These are phyloP conservation scores for Brachionus rotundiformis DNA, from an alignment of 1,140 invertebrate genomes.

Conservation along the genomic window DNA sequence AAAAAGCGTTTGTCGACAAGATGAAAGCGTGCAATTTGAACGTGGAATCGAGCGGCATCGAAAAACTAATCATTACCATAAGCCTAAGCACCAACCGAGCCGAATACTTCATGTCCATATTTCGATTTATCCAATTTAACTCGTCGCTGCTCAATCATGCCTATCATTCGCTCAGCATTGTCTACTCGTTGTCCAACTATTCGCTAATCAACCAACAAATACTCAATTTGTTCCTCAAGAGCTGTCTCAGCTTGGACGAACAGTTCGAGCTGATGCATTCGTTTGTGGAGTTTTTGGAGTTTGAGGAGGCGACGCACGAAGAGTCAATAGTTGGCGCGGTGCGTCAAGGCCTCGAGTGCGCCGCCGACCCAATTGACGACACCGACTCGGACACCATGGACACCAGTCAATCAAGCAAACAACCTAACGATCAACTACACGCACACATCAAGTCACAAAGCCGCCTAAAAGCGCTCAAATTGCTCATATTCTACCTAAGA, in stretches of 20 bases:
- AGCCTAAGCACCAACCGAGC: constrained; percentile 75
- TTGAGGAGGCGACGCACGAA: not conserved
- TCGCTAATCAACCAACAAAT: constrained; percentile 33
- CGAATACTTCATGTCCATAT: constrained; percentile 77
- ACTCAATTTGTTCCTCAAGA: constrained; percentile 44
- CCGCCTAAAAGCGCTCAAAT: constrained; percentile 63
- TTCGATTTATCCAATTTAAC: constrained; percentile 68
- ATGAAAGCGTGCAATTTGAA: constrained; percentile 63
- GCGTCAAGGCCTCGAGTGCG: not conserved
- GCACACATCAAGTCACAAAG: not conserved
- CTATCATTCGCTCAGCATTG: not conserved
- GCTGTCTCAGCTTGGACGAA: constrained; percentile 29
- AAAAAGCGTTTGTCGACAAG: constrained; percentile 70
- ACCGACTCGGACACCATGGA: not conserved
- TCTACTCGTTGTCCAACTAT: constrained; percentile 18
- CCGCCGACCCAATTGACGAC: no score
- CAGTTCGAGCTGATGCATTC: constrained; percentile 46
- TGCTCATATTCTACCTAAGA: constrained; percentile 75
- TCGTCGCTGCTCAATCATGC: constrained; percentile 11
- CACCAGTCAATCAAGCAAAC: no score
- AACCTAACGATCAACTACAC: no score
- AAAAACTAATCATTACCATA: constrained; percentile 77
- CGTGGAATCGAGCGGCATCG: constrained; percentile 73
- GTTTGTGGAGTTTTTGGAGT: constrained; percentile 45
- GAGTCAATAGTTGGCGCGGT: not conserved